Evolutionary conservation across 2,797 vertebrate species (phyloP).

Genomic region (Rhyacichthys aspro): DNA sequence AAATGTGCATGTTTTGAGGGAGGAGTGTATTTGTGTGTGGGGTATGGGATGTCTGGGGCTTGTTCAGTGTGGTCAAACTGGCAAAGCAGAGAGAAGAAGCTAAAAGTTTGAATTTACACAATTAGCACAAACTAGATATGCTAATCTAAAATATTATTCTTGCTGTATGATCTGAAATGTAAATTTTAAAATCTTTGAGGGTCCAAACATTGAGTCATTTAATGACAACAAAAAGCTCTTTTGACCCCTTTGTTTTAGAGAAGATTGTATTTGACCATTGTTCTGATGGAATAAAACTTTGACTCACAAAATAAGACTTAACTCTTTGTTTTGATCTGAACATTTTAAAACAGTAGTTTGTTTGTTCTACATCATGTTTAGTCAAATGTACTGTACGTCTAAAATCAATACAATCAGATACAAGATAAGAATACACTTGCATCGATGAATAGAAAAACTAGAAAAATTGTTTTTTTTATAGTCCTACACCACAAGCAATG

Average conservation of each 20-base stretch:
- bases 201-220: slow-evolving; percentile 21
- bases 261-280: slow-evolving; percentile 19
- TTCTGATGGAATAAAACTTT: slow-evolving; percentile 31
- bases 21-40: slow-evolving; percentile 40
- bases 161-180: slow-evolving; percentile 1
- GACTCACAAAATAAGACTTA: slow-evolving; percentile 1
- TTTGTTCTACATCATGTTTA: no score
- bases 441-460: no score
- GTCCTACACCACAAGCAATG: background rate
- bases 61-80: slow-evolving; percentile 45
- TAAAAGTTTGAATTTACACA: no score
- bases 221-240: slow-evolving; percentile 37
- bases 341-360: no score
- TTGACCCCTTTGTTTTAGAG: slow-evolving; percentile 14
- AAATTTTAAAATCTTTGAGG: no score
- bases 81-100: no score
- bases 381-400: slow-evolving; percentile 15
- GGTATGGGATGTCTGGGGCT: slow-evolving; percentile 8
- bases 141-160: slow-evolving; percentile 2
- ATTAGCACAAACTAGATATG: background rate
- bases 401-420: slow-evolving; percentile 21
- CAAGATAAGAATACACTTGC: background rate
- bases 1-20: slow-evolving; percentile 87
- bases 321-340: slow-evolving; percentile 16
- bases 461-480: no score